Evolutionary conservation across 2,888 invertebrate species (phyloP), one percentile per base, ranked within the genome.

Genomic region (Reticulitermes lucifugus): DNA sequence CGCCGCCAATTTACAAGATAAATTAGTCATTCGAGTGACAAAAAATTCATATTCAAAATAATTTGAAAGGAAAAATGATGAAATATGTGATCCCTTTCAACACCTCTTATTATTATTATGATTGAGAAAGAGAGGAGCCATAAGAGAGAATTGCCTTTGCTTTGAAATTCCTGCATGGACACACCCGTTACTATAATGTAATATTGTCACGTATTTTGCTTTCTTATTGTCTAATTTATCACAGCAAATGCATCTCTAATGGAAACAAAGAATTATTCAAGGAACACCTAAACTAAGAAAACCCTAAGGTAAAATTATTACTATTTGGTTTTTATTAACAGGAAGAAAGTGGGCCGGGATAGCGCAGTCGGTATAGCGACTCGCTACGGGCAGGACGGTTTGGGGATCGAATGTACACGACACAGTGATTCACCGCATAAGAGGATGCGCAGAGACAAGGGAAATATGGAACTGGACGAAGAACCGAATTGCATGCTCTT

Each of bases 21-120:
- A 46, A 77, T 77, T 77, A 46, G 77, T 77, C 41, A 22, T 77
- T 46, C 46, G 22, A 46, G 46, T 46, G 46, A 77, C 77, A 77
- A 46, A 46, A 46, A 77, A n/a, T 46, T 77, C 0, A 51, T 21
- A n/a, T 77, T 77, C 12, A 77, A 77, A 35, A n/a, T 22, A 46
- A n/a, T 77, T 46, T 46, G 22, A 46, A 46, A 46, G 41, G n/a
- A 46, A 77, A 65, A n/a, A 77, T 46, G 35, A 77, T 77, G 77
- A 77, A 77, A 77, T 5, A 77, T 46, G 22, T n/a, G 22, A 35
- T 46, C 22, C 25, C 43, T 77, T 77, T 77, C 46, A 77, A n/a
- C 77, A 77, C 0, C 46, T 35, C 5, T n/a, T 65, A 6, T 4
- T 35, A 35, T 35, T 65, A 55, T 18, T 18, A 65, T n/a, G n/a